Conservation (phyloP, 2,113 vertebrate genomes). For the Drymodes brunneopygia region DNA sequence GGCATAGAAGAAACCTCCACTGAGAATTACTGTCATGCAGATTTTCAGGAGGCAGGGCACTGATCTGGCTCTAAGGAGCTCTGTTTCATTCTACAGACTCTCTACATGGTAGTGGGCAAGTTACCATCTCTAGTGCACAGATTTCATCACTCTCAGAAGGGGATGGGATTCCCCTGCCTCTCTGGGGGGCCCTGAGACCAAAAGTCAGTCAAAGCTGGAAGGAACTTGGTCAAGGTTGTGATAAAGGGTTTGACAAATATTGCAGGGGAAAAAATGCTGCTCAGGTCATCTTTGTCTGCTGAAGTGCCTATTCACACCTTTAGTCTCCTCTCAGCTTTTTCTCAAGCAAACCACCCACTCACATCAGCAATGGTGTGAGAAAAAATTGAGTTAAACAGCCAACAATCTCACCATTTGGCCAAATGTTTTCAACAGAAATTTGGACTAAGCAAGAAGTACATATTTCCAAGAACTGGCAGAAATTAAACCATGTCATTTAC, state of each 20-base stretch:
- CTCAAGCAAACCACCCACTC: slow-evolving; percentile 11
- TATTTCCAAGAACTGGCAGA: slow-evolving; percentile 15
- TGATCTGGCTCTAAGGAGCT: not conserved
- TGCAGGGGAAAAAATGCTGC: not conserved
- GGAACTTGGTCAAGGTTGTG: not conserved
- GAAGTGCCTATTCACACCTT: not conserved
- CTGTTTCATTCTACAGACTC: not conserved
- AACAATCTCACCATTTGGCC: not conserved
- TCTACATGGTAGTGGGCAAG: not conserved
- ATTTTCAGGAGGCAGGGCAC: not conserved
- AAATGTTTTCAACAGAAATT: not conserved
- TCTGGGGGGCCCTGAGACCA: not conserved
- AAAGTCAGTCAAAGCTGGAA: not conserved
- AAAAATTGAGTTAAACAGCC: not conserved
- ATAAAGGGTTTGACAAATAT: not conserved
- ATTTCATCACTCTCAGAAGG: not conserved
- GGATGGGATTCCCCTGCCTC: not conserved
- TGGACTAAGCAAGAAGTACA: not conserved
- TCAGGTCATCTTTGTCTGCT: not conserved
- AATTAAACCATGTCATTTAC: slow-evolving; percentile 32
- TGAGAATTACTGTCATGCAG: not conserved
- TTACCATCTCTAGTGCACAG: not conserved
- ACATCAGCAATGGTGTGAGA: not conserved
- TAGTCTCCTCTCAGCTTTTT: not conserved
- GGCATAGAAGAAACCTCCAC: not conserved